Conservation (phyloP, 2,113 vertebrate genomes). For the Pelecanoides urinatrix region DNA sequence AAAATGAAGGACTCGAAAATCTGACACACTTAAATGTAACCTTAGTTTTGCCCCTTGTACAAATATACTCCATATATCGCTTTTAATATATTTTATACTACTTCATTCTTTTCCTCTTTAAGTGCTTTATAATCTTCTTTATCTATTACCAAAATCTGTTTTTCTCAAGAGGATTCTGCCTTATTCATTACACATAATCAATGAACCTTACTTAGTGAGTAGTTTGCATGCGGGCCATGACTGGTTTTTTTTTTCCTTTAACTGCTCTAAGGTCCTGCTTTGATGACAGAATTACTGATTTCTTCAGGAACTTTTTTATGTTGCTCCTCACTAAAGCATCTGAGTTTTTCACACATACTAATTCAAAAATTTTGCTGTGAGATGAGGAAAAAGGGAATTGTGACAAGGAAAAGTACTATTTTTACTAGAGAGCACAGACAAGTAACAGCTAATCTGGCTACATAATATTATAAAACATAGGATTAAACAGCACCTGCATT, state of each 20-base stretch:
- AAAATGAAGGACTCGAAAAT: background rate
- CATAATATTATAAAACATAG: background rate
- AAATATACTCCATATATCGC: background rate
- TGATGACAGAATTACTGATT: background rate
- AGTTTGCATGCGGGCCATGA: background rate
- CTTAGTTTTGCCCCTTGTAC: background rate
- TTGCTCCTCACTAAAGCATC: background rate
- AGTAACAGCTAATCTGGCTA: background rate
- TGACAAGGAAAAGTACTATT: background rate
- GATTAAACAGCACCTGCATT: background rate
- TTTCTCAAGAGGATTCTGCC: background rate
- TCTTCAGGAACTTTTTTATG: background rate
- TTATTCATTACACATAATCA: background rate
- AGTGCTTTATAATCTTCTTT: background rate
- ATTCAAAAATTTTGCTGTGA: background rate
- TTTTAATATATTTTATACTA: background rate
- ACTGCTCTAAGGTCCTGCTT: background rate
- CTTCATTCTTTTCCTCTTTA: background rate
- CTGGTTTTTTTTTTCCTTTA: background rate
- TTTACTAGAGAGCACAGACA: background rate
- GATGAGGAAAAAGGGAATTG: background rate
- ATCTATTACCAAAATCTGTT: background rate
- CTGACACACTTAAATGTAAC: background rate
- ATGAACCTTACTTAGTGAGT: background rate
- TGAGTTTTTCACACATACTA: background rate